Conservation (phyloP, 2,888 invertebrate genomes). For the Cheilosia soror region DNA sequence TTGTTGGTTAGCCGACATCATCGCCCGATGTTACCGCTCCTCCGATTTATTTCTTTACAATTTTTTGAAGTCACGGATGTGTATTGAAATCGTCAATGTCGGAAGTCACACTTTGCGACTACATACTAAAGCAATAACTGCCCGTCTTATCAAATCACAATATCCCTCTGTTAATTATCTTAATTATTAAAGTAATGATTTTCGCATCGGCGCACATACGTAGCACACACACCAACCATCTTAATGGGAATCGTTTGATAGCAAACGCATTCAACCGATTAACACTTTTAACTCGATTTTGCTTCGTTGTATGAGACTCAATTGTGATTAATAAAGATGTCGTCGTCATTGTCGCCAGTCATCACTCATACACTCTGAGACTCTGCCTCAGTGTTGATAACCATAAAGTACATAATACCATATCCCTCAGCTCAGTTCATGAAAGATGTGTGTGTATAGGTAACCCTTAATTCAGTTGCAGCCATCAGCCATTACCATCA, state of each 20-base stretch:
- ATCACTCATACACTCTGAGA: not conserved
- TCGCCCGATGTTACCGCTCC: no score
- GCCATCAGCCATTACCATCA: not conserved
- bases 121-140: no score
- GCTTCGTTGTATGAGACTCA: not conserved
- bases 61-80: no score
- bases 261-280: slow-evolving; percentile 32
- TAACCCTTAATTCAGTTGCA: not conserved
- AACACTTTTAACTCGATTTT: slow-evolving; percentile 30
- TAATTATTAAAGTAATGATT: not conserved
- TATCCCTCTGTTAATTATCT: not conserved
- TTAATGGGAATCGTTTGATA: slow-evolving; percentile 4
- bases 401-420: not conserved
- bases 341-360: not conserved
- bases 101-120: no score
- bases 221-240: not conserved
- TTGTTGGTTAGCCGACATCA: no score
- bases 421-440: not conserved
- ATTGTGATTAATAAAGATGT: not conserved
- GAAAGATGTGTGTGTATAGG: not conserved
- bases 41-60: no score
- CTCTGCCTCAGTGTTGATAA: no score
- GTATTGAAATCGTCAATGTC: no score
- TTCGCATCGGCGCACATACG: not conserved
- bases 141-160: not conserved